phyloP scores from a whole-genome alignment of 1,140 invertebrate species.

The Phenacoccus solenopsis region DNA sequence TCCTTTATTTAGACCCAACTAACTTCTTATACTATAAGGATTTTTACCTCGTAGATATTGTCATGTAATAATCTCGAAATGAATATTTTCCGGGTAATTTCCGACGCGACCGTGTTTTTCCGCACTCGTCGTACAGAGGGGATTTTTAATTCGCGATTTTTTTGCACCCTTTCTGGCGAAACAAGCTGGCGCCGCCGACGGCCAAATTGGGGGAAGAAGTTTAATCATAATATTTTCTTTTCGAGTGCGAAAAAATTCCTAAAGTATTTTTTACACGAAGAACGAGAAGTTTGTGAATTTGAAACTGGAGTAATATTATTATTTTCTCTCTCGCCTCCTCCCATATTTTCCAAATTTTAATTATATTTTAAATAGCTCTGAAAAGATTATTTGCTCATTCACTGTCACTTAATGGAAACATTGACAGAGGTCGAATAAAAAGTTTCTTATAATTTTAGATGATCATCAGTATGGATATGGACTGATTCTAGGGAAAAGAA shows the following conservation, averaged over 20 bases:
- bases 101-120: not conserved
- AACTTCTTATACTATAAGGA: not conserved
- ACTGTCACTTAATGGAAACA: no score
- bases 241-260: not conserved
- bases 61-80: not conserved
- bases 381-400: no score
- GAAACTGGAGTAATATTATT: no score
- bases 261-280: no score
- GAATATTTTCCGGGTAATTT: constrained; percentile 2
- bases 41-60: not conserved
- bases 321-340: no score
- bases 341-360: no score
- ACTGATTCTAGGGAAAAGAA: no score
- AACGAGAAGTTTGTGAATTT: no score
- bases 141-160: not conserved
- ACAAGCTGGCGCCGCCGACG: not conserved
- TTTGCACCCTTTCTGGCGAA: not conserved
- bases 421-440: no score
- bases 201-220: not conserved
- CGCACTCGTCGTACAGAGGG: not conserved
- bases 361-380: no score
- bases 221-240: not conserved
- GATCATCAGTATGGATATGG: no score
- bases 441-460: no score
- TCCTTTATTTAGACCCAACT: not conserved